phyloP scores from a whole-genome alignment of 2,888 invertebrate species.

The Margaritifera margaritifera region DNA sequence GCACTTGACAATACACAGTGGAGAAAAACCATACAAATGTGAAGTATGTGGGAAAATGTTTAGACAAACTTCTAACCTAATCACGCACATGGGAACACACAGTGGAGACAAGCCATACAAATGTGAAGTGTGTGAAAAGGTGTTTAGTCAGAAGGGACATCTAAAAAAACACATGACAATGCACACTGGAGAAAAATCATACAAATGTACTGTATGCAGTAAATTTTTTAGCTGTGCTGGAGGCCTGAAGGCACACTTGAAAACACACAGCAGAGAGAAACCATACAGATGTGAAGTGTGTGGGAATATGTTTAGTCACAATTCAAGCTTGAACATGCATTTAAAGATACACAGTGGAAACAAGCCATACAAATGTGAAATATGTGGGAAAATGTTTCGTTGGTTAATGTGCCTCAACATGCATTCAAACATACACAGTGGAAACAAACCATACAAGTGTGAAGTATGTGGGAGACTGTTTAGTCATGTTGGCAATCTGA shows the following conservation, averaged over 20 bases:
- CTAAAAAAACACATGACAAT: slow-evolving; percentile 6
- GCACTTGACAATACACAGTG: background rate
- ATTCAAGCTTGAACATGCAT: no score
- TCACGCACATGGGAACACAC: slow-evolving; percentile 9
- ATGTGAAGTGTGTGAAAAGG: slow-evolving; percentile 12
- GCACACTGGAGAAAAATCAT: slow-evolving; percentile 10
- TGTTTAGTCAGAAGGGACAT: slow-evolving; percentile 3
- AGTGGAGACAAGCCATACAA: slow-evolving; percentile 11
- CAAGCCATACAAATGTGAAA: no score
- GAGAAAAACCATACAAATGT: slow-evolving; percentile 8
- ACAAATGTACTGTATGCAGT: slow-evolving; percentile 10
- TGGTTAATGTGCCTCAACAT: no score
- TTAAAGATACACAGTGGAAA: no score
- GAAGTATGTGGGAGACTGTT: no score
- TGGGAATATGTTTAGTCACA: no score
- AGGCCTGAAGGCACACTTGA: background rate
- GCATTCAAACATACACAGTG: no score
- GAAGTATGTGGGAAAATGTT: slow-evolving; percentile 8
- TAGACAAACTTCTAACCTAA: slow-evolving; percentile 3
- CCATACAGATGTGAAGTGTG: no score
- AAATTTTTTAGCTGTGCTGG: slow-evolving; percentile 7
- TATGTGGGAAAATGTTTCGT: no score
- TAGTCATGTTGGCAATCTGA: no score
- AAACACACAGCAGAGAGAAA: no score
- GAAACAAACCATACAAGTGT: no score